Conservation (phyloP, 64 coral and sea anemone species). For the Anthopleura sola region DNA sequence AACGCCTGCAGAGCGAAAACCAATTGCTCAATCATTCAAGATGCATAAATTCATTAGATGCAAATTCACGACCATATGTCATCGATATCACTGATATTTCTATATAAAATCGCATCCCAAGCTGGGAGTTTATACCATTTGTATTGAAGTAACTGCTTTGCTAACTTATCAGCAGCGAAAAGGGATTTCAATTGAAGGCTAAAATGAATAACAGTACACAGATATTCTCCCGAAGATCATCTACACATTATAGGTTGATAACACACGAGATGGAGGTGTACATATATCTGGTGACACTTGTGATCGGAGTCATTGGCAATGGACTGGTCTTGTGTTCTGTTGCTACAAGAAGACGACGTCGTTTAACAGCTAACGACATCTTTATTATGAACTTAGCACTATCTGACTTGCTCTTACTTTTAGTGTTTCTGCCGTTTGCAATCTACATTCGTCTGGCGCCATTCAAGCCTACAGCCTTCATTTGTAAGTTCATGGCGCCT, state of each 20-base stretch:
- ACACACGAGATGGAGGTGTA: background rate
- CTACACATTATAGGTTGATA: background rate
- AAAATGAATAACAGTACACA: slow-evolving; percentile 19
- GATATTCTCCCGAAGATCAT: background rate
- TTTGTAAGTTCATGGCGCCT: slow-evolving; percentile 43
- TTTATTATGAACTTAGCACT: slow-evolving; percentile 53
- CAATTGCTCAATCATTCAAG: background rate
- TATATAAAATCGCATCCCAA: background rate
- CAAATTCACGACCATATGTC: background rate
- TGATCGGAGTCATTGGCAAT: slow-evolving; percentile 45
- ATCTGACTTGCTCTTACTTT: slow-evolving; percentile 46
- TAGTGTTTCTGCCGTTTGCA: slow-evolving; percentile 29
- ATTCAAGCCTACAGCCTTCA: slow-evolving; percentile 20
- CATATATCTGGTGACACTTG: slow-evolving; percentile 30
- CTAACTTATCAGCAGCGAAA: background rate
- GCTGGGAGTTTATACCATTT: slow-evolving; percentile 1
- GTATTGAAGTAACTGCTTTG: background rate
- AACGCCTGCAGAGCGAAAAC: background rate
- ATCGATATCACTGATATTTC: background rate
- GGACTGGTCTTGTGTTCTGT: slow-evolving; percentile 36
- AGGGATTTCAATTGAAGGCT: background rate
- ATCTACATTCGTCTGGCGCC: slow-evolving; percentile 4
- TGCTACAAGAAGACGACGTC: slow-evolving; percentile 24
- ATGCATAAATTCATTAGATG: slow-evolving; percentile 8
- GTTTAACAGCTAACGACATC: slow-evolving; percentile 31